Evolutionary conservation across 2,113 vertebrate genomes (phyloP).

Genomic region (Clarias gariepinus): DNA sequence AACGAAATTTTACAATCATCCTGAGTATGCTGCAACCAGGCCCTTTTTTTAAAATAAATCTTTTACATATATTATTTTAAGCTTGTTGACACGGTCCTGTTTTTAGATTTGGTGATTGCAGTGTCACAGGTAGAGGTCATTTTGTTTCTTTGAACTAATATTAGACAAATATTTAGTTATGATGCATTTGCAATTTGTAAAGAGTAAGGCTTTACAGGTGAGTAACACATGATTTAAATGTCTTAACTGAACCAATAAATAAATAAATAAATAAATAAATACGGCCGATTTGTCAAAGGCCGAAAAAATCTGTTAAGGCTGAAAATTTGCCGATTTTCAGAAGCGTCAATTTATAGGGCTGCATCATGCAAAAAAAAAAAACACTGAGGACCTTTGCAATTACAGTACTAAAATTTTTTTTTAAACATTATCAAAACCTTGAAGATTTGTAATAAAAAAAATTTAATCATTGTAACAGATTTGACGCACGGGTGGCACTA

Average conservation of each 20-base stretch:
- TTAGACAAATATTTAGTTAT: background rate
- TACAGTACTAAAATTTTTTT: no score
- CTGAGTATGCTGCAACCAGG: background rate
- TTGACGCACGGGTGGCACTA: no score
- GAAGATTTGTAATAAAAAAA: no score
- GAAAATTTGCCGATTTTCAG: no score
- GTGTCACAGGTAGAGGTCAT: background rate
- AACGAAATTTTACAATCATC: constrained; percentile 29
- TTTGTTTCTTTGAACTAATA: background rate
- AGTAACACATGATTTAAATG: background rate
- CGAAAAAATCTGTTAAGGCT: no score
- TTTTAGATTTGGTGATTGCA: background rate
- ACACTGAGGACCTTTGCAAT: no score
- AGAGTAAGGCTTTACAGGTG: background rate
- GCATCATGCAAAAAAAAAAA: no score
- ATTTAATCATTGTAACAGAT: no score
- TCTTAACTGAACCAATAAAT: background rate
- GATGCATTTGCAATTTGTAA: background rate
- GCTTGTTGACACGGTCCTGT: background rate
- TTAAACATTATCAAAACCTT: no score
- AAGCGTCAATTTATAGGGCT: no score
- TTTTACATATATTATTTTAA: constrained; percentile 19
- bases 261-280: no score
- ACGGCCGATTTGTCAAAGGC: no score
- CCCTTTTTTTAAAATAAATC: constrained; percentile 1